These are phyloP conservation scores for Dendrolimus kikuchii DNA, from an alignment of 1,140 invertebrate genomes.

Conservation along the genomic window DNA sequence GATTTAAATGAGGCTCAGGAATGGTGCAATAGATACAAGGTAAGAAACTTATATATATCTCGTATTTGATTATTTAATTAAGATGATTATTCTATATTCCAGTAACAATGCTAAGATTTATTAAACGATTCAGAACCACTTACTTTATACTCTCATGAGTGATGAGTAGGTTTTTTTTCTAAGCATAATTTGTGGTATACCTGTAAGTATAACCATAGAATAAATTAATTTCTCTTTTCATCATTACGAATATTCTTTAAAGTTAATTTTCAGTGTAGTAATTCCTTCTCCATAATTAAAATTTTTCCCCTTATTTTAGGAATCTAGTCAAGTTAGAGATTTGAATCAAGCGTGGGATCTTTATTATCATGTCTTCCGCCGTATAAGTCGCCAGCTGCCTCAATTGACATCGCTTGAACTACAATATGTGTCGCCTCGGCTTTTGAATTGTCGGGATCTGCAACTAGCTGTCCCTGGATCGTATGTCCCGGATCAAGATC, in stretches of 20 bases:
- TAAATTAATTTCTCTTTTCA: too few species aligned
- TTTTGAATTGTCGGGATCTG: constrained; percentile 91
- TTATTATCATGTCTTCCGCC: constrained; percentile 97
- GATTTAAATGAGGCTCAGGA: constrained; percentile 95
- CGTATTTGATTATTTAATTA: constrained; percentile 2
- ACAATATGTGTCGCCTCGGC: constrained; percentile 95
- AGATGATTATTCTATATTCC: constrained; percentile 1
- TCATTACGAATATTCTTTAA: too few species aligned
- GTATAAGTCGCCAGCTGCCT: constrained; percentile 95
- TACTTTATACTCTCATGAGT: background rate
- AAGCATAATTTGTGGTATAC: too few species aligned
- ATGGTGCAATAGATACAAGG: constrained; percentile 92
- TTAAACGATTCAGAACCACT: too few species aligned
- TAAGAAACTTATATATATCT: constrained; percentile 25
- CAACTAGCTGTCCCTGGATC: constrained; percentile 97
- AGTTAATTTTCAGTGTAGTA: too few species aligned
- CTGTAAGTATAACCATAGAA: too few species aligned
- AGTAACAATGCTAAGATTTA: too few species aligned
- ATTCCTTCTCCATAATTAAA: too few species aligned
- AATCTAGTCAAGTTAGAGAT: constrained; percentile 88
- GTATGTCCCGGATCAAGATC: constrained; percentile 90
- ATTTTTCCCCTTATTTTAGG: constrained; percentile 27
- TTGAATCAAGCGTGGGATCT: constrained; percentile 98
- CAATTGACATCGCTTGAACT: constrained; percentile 92
- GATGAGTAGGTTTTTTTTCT: too few species aligned